These are phyloP conservation scores for Chalcis sispes DNA, from an alignment of 2,888 invertebrate species.

Conservation along the genomic window DNA sequence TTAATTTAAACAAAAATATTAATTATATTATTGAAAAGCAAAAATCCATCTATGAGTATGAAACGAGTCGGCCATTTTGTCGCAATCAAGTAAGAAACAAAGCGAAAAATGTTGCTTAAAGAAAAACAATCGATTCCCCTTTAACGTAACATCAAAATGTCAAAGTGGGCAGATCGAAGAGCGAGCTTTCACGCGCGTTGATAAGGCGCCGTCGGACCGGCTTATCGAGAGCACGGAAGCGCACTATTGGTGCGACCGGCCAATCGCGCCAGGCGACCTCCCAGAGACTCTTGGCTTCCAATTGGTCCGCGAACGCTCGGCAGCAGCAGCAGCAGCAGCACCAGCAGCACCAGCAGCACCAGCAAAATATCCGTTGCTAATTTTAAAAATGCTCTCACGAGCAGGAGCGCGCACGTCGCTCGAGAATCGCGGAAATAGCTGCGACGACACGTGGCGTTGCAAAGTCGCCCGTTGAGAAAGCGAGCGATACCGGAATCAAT, in stretches of 20 bases:
- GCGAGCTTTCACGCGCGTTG: background rate
- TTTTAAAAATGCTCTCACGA: conserved; percentile 62
- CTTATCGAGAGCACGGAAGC: conserved; percentile 24
- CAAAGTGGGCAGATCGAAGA: conserved; percentile 4
- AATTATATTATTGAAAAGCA: too few species aligned
- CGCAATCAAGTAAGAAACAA: conserved; percentile 1
- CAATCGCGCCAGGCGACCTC: conserved; percentile 30
- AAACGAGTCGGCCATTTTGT: conserved; percentile 31
- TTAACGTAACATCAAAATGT: background rate
- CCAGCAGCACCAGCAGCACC: too few species aligned
- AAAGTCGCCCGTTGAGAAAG: too few species aligned
- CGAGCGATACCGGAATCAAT: too few species aligned
- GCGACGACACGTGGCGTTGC: too few species aligned
- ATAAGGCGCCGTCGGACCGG: conserved; percentile 28
- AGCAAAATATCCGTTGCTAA: too few species aligned
- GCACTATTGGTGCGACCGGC: background rate
- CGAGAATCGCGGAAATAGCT: conserved; percentile 2
- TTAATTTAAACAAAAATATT: too few species aligned
- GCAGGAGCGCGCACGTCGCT: conserved; percentile 13
- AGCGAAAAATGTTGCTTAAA: background rate
- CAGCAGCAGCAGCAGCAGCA: conserved; percentile 57
- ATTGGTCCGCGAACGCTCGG: conserved; percentile 43
- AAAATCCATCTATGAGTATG: too few species aligned
- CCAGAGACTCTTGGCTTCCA: background rate
- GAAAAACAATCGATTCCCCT: background rate